Conservation (phyloP, 2,113 vertebrate genomes). For the Polyodon spathula region DNA sequence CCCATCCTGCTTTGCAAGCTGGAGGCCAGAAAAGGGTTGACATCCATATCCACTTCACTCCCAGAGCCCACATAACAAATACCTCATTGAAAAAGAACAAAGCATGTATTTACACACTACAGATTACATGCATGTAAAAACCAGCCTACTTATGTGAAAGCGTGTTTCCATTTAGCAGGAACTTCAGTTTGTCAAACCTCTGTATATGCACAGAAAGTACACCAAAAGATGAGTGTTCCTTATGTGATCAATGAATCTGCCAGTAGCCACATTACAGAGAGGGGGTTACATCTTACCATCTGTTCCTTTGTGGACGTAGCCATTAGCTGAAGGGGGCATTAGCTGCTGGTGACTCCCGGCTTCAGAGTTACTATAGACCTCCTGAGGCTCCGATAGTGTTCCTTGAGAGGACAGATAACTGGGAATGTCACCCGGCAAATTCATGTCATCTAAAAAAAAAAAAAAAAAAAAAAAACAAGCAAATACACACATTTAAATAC, state of each 20-base stretch:
- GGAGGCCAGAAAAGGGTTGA: conserved; percentile 34
- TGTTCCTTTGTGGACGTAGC: conserved; percentile 72
- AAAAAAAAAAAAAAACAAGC: conserved; percentile 18
- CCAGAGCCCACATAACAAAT: conserved; percentile 58
- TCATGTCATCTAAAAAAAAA: conserved; percentile 80
- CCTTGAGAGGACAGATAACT: conserved; percentile 96
- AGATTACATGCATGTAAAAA: background rate
- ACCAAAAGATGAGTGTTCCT: too few species aligned
- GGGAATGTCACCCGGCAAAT: conserved; percentile 88
- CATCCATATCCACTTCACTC: conserved; percentile 56
- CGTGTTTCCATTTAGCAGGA: too few species aligned
- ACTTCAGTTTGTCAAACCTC: too few species aligned
- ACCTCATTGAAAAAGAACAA: conserved; percentile 42
- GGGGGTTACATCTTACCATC: conserved; percentile 58
- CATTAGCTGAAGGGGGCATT: conserved; percentile 74
- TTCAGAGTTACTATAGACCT: conserved; percentile 90
- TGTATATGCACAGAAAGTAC: too few species aligned
- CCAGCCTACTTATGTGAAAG: too few species aligned
- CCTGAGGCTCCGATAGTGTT: conserved; percentile 87
- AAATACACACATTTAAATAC: background rate
- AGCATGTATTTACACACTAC: too few species aligned
- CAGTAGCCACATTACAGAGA: too few species aligned
- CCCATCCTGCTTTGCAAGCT: conserved; percentile 53
- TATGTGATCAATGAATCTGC: too few species aligned
- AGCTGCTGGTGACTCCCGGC: conserved; percentile 95